Conservation (phyloP, 2,113 vertebrate genomes). For the Octodon degus region DNA sequence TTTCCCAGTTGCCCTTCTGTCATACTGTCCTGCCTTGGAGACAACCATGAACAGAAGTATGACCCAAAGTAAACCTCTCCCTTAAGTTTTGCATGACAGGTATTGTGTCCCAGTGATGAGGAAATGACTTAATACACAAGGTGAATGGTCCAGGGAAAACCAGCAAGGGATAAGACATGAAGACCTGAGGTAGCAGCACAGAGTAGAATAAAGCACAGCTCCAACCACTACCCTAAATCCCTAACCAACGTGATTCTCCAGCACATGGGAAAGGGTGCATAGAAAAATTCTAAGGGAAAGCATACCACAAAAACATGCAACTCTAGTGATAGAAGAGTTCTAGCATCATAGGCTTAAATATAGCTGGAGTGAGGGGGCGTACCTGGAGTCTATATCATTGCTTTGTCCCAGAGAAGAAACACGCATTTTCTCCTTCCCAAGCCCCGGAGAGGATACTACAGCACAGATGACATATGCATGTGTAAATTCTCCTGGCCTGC, state of each 20-base stretch:
- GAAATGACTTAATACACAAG: neutral
- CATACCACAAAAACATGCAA: neutral
- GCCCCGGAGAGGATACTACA: neutral
- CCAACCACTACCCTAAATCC: neutral
- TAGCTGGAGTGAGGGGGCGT: neutral
- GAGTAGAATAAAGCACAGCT: neutral
- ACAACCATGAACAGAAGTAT: neutral
- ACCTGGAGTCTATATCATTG: neutral
- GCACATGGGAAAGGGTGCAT: neutral
- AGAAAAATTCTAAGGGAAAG: too few relatives aligned
- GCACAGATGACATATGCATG: neutral
- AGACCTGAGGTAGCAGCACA: neutral
- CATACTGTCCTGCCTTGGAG: neutral
- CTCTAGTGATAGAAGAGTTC: neutral
- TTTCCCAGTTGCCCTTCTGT: neutral
- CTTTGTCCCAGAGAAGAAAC: neutral
- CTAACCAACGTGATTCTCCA: neutral
- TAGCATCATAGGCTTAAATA: neutral
- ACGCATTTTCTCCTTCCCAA: neutral
- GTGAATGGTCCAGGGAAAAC: neutral
- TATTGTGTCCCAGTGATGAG: neutral
- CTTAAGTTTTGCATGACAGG: too few relatives aligned
- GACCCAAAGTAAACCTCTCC: too few relatives aligned
- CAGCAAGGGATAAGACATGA: neutral
- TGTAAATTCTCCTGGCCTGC: neutral